Percentiles rank a stretch among this genome's conserved stretches.
These are phyloP conservation scores for Oreochromis mossambicus DNA, from an alignment of 2,797 vertebrate genomes.

Conservation along the genomic window DNA sequence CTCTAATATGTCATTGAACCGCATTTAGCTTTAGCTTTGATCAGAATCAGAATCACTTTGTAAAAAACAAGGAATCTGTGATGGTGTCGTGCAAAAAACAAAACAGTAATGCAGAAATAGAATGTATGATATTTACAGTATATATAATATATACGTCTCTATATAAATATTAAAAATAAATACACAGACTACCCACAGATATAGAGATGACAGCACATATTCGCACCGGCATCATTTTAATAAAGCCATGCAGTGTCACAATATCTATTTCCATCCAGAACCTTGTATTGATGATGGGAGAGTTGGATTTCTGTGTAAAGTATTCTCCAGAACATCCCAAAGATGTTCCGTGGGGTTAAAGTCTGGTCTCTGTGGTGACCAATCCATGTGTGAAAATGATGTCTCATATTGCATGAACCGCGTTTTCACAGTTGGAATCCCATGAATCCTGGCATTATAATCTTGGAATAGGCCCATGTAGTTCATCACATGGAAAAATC, in stretches of 20 bases:
- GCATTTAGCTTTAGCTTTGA: background rate
- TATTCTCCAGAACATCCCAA: background rate
- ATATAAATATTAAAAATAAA: background rate
- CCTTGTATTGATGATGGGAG: accelerated
- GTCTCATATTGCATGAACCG: background rate
- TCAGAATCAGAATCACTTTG: background rate
- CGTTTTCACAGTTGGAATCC: background rate
- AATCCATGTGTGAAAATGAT: background rate
- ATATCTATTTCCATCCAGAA: background rate
- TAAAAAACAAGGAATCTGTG: background rate
- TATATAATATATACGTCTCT: background rate
- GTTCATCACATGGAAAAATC: background rate
- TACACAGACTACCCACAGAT: background rate
- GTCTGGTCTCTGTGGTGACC: background rate
- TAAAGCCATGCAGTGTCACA: background rate
- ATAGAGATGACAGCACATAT: background rate
- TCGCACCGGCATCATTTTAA: background rate
- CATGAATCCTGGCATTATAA: background rate
- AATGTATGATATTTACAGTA: background rate
- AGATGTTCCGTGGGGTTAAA: accelerated
- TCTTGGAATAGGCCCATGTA: background rate
- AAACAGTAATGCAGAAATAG: background rate
- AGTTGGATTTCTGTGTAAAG: background rate
- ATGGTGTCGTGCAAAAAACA: no score
- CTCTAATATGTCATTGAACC: background rate